phyloP scores from a whole-genome alignment of 1,140 invertebrate genomes.

The Bombus turneri region DNA sequence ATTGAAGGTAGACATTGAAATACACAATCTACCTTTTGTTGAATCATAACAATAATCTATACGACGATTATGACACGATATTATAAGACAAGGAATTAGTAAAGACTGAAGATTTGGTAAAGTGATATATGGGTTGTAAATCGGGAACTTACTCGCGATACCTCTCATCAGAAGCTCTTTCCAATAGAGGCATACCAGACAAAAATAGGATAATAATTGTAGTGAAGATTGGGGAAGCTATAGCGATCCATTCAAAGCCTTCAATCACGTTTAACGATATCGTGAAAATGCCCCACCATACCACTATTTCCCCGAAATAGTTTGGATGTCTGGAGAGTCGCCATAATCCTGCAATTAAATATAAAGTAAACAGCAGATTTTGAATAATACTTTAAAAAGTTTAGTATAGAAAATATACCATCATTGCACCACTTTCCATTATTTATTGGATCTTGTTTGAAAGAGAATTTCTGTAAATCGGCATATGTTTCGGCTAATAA shows the following conservation, averaged over 20 bases:
- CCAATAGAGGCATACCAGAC: slow-evolving; percentile 92
- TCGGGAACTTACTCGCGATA: slow-evolving; percentile 89
- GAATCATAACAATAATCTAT: no score
- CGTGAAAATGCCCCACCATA: slow-evolving; percentile 97
- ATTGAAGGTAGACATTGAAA: no score
- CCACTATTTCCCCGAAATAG: slow-evolving; percentile 96
- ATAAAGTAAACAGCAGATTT: neutral
- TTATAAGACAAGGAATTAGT: neutral
- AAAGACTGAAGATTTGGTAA: neutral
- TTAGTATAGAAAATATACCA: slow-evolving; percentile 82
- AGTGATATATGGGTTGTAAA: neutral
- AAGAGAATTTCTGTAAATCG: slow-evolving; percentile 95
- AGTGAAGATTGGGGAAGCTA: slow-evolving; percentile 94
- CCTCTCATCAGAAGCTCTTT: slow-evolving; percentile 93
- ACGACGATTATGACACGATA: no score
- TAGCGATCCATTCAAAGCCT: slow-evolving; percentile 90
- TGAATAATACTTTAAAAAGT: neutral
- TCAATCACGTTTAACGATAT: slow-evolving; percentile 93
- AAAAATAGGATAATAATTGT: slow-evolving; percentile 94
- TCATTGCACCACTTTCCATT: slow-evolving; percentile 95
- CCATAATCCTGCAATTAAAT: slow-evolving; percentile 89
- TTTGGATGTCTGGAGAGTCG: slow-evolving; percentile 95
- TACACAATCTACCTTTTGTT: no score
- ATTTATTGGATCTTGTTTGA: slow-evolving; percentile 92
- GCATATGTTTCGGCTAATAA: slow-evolving; percentile 94